phyloP scores from a whole-genome alignment of 2,888 invertebrate genomes.

The Drosophila mettleri region DNA sequence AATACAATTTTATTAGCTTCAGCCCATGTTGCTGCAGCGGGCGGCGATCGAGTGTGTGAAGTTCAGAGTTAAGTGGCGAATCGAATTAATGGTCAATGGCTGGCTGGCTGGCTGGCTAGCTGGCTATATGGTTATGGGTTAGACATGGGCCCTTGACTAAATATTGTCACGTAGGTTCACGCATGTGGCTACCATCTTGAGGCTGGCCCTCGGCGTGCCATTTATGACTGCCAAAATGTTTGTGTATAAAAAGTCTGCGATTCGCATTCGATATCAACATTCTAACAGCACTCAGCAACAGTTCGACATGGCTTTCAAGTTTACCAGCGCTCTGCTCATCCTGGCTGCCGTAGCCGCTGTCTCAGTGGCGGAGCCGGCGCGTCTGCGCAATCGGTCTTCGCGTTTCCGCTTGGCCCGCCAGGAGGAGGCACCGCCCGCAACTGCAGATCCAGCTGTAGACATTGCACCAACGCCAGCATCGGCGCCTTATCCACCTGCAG shows the following conservation, averaged over 20 bases:
- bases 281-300: slow-evolving; percentile 60
- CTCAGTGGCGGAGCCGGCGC: slow-evolving; percentile 64
- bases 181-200: slow-evolving; percentile 43
- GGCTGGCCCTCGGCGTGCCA: slow-evolving; percentile 65
- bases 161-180: slow-evolving; percentile 71
- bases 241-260: slow-evolving; percentile 60
- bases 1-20: neutral
- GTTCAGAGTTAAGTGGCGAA: slow-evolving; percentile 58
- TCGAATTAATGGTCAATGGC: slow-evolving; percentile 49
- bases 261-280: slow-evolving; percentile 53
- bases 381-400: slow-evolving; percentile 61
- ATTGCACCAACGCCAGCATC: slow-evolving; percentile 51
- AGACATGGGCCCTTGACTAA: slow-evolving; percentile 67
- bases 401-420: slow-evolving; percentile 71
- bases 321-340: slow-evolving; percentile 60
- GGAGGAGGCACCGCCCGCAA: slow-evolving; percentile 58
- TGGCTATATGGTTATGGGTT: slow-evolving; percentile 66
- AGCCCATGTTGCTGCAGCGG: slow-evolving; percentile 24
- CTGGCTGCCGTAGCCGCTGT: slow-evolving; percentile 57
- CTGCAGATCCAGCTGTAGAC: slow-evolving; percentile 50
- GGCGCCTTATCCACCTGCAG: slow-evolving; percentile 78
- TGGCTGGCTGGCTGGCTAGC: too few species aligned
- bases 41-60: slow-evolving; percentile 21
- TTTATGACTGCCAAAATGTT: slow-evolving; percentile 55
- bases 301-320: slow-evolving; percentile 74